Evolutionary conservation across 2,113 vertebrate species (phyloP).

Genomic region (Taxidea taxus): DNA sequence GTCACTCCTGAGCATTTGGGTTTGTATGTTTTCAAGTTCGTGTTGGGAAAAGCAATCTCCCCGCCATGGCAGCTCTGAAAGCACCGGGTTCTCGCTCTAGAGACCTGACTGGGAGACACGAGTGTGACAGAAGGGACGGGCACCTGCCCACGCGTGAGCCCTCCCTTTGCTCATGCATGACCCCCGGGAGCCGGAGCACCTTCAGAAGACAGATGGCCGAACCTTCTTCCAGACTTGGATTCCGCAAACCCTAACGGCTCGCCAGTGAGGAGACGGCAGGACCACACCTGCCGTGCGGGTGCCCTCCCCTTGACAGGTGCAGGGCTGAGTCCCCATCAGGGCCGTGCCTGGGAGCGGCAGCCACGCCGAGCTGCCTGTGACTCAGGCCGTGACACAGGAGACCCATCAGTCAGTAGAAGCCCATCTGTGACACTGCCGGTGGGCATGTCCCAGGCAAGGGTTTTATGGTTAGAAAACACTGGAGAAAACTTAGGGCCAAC

Average conservation of each 20-base stretch:
- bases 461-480: background rate
- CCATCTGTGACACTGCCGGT: background rate
- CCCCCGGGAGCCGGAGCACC: background rate
- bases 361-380: background rate
- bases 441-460: background rate
- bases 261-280: background rate
- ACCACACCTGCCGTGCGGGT: background rate
- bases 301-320: accelerated
- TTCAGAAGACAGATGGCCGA: background rate
- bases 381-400: background rate
- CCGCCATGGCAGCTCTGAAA: background rate
- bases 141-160: background rate
- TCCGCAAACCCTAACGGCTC: background rate
- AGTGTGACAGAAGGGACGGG: background rate
- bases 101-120: no score
- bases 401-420: accelerated
- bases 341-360: background rate
- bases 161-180: background rate
- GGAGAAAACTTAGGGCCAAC: background rate
- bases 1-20: background rate
- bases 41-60: background rate
- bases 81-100: background rate
- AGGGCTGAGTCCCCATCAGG: background rate
- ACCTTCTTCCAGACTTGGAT: background rate
- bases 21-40: background rate